Base-by-base conservation (phyloP, 2,888 invertebrate genomes). In the Rhamphomyia laevipes region DNA sequence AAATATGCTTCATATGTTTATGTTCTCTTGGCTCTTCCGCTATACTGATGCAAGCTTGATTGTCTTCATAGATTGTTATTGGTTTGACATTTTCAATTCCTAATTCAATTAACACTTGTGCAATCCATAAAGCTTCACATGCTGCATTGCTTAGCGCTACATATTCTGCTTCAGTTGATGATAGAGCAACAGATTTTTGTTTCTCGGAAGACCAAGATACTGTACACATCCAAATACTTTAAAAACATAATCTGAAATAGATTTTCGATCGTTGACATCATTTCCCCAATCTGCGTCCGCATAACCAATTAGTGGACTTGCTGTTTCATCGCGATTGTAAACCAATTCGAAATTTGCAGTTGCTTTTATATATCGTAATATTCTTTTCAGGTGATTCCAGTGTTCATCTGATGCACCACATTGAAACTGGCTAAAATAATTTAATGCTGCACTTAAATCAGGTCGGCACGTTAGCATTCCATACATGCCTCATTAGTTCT, bases 11-110 rank as follows among this genome's bases (percentile, higher is more conserved):
- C n/a, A n/a, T n/a, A n/a, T n/a, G n/a, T n/a, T n/a, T n/a, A n/a
- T n/a, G n/a, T n/a, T n/a, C n/a, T n/a, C 45, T 53, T 43, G 52
- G 50, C 21, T 54, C 47, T 37, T 51, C 48, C 16, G 54, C 52
- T 12, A 50, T 48, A 31, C 35, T 31, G 15, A 52, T 54, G 30
- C 54, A 54, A 17, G 47, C 45, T 18, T 51, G 48, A 27, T 53
- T 51, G 40, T 51, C 49, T 40, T 48, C 49, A 31, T 12, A 53
- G 21, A 51, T 46, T 35, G 33, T 35, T 38, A 23, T 30, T 23
- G 43, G 21, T 15, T 33, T 27, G 11, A 40, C 13, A 43, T 45
- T 43, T 40, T 35, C 3, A 33, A 44, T 42, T 33, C 38, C 35
- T 17, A 47, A 31, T 31, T 48, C 46, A 35, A 4, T 40, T 13